Evolutionary conservation across 2,113 vertebrate species (phyloP).

Genomic region (Diadophis punctatus): DNA sequence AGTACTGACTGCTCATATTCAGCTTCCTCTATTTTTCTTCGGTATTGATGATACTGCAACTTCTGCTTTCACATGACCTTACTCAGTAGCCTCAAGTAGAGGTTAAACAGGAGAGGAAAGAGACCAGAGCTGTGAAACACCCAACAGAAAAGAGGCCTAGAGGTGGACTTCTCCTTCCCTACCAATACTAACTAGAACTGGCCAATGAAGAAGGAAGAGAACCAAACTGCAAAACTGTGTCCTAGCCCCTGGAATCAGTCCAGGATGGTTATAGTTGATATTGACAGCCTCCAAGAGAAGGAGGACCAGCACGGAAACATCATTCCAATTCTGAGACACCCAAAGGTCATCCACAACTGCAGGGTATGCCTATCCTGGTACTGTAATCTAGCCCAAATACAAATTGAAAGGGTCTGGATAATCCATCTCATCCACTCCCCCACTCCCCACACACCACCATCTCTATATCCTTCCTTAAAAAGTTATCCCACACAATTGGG

Average conservation of each 20-base stretch:
- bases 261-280: neutral
- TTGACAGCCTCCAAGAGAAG: neutral
- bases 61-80: neutral
- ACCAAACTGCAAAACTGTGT: neutral
- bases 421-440: neutral
- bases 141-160: neutral
- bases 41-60: neutral
- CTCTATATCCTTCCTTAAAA: neutral
- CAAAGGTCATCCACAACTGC: neutral
- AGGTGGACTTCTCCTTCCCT: neutral
- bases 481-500: neutral
- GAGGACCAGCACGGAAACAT: neutral
- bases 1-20: neutral
- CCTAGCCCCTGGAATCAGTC: neutral
- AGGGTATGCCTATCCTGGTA: neutral
- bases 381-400: neutral
- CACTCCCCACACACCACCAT: neutral
- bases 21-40: neutral
- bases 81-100: neutral
- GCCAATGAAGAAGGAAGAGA: neutral
- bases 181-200: neutral
- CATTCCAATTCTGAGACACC: neutral
- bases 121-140: neutral
- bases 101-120: neutral
- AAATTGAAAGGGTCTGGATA: neutral